Evolutionary conservation across 1,140 invertebrate genomes (phyloP), one percentile per base, ranked within the genome.

Genomic region (Halictus rubicundus): DNA sequence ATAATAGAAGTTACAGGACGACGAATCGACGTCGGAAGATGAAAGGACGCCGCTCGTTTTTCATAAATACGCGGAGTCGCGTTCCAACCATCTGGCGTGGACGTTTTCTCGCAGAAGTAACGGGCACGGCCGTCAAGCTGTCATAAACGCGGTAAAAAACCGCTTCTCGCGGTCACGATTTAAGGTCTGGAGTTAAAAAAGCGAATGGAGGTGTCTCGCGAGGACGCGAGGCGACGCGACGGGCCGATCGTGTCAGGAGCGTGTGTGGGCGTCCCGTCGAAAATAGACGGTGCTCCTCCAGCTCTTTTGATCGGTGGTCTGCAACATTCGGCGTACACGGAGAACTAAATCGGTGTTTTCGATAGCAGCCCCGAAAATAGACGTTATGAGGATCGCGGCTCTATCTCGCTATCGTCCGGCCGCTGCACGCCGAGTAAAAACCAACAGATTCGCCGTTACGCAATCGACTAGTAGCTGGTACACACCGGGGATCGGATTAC

Each of bases 241-340:
- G 60, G 68, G 60, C 60, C 82, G 46, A 68, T 52, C 32, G 59
- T 46, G 19, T 14, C 27, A n/a, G 54, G 54, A 74, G 66, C 54
- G 64, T 66, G 64, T 65, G 88, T 88, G 79, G 85, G 86, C 66
- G 88, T 86, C 84, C 79, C 54, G 78, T 71, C 78, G 81, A 89
- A 89, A 90, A 89, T 89, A 90, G 83, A 77, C 73, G 78, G 80
- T 80, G 84, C 63, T 84, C 42, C 42, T 89, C 82, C 84, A 88
- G 83, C 79, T 89, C 83, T 78, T 61, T 78, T 54, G 46, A 39
- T 4, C 72, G 42, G 57, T 73, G 52, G 57, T 64, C 10, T 39
- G 32, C 32, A 65, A n/a, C 25, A 61, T 60, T 23, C 16, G 32
- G 57, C 64, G 68, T 46, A 54, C 65, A 80, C 69, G 68, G 57